Evolutionary conservation across 2,888 invertebrate species (phyloP).

Genomic region (Eupithecia insigniata): DNA sequence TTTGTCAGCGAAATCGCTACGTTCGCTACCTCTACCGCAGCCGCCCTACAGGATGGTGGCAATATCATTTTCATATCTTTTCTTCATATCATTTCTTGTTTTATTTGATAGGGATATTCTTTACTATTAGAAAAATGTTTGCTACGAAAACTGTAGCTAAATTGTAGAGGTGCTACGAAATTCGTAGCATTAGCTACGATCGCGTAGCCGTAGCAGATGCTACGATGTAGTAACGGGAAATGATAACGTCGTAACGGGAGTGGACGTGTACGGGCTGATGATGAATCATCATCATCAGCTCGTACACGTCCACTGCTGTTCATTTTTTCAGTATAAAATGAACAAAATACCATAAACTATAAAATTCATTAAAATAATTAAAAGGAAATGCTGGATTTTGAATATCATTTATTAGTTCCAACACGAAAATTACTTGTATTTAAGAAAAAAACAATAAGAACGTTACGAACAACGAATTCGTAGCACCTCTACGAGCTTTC

Average conservation of each 20-base stretch:
- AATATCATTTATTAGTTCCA: not conserved
- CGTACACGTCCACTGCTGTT: too few species aligned
- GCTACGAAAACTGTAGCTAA: not conserved
- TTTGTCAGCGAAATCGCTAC: slow-evolving; percentile 65
- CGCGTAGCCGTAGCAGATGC: not conserved
- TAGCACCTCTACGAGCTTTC: slow-evolving; percentile 14
- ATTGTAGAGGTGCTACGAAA: not conserved
- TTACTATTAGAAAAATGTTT: not conserved
- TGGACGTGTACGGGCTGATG: too few species aligned
- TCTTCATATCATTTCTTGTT: not conserved
- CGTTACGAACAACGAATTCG: not conserved
- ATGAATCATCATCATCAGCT: too few species aligned
- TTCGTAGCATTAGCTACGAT: not conserved
- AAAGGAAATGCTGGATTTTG: too few species aligned
- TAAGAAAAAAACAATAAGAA: not conserved
- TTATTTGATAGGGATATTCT: not conserved
- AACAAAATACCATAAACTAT: too few species aligned
- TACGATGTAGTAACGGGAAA: not conserved
- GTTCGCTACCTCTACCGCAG: slow-evolving; percentile 37
- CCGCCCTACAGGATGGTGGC: slow-evolving; percentile 28
- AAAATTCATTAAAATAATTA: too few species aligned
- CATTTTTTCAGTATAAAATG: too few species aligned
- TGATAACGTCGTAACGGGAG: too few species aligned
- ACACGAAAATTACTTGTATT: not conserved
- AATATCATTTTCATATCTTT: slow-evolving; percentile 9